Conservation (phyloP, 2,888 invertebrate species). For the Harmothoe impar region DNA sequence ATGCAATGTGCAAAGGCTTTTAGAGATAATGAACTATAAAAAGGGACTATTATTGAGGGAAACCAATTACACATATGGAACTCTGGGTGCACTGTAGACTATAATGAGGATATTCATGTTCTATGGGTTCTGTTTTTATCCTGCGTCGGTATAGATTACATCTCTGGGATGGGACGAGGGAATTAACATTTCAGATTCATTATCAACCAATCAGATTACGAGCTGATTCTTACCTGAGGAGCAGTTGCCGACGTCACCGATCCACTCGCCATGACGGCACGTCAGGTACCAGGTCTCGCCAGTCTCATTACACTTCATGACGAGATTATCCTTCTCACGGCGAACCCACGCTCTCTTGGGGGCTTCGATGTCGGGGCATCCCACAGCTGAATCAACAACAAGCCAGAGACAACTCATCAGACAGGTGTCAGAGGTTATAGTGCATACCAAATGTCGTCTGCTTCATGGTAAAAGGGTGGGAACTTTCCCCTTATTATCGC, state of each 20-base stretch:
- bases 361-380: constrained; percentile 68
- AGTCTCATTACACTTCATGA: constrained; percentile 70
- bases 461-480: neutral
- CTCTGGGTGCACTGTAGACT: too few species aligned
- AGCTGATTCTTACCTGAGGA: constrained; percentile 43
- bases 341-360: constrained; percentile 67
- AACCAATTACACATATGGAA: too few species aligned
- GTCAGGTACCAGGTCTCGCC: constrained; percentile 71
- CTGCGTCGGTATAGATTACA: too few species aligned
- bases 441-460: neutral
- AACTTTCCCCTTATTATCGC: constrained; percentile 1
- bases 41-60: too few species aligned
- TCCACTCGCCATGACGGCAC: constrained; percentile 69
- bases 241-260: constrained; percentile 70
- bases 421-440: neutral
- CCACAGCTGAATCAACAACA: constrained; percentile 65
- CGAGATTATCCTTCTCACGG: constrained; percentile 66
- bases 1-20: too few species aligned
- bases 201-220: constrained; percentile 3
- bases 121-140: too few species aligned
- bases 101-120: too few species aligned
- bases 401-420: neutral
- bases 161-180: too few species aligned
- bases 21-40: too few species aligned
- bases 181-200: neutral